Percentiles rank a stretch among this genome's conserved stretches.
Conservation (phyloP, 2,113 vertebrate genomes). For the Alligator mississippiensis region DNA sequence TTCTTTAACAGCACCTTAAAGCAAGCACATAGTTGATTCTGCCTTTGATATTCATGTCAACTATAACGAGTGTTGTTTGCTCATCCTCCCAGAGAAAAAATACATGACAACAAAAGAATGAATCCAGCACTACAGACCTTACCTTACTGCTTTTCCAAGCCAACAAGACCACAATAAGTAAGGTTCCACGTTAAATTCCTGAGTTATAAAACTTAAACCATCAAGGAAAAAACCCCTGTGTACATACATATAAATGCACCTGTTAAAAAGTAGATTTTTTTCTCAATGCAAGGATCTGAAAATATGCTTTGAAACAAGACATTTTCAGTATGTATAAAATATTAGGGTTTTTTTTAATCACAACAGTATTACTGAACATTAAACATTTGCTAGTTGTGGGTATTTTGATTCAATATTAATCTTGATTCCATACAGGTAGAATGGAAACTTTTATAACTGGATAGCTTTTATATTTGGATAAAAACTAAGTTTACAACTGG, state of each 20-base stretch:
- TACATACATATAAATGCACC: neutral
- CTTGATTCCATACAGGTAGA: neutral
- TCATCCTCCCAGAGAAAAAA: neutral
- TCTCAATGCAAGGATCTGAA: neutral
- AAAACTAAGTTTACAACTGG: no score
- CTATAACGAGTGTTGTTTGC: neutral
- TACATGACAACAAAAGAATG: neutral
- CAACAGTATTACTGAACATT: neutral
- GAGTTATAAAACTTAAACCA: neutral
- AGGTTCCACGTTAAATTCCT: neutral
- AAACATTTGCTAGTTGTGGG: neutral
- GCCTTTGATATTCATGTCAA: neutral
- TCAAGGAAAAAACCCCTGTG: neutral
- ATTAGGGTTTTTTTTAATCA: neutral
- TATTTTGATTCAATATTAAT: neutral
- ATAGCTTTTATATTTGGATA: no score
- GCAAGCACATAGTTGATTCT: fast-evolving
- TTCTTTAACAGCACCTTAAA: neutral
- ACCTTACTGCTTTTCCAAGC: neutral
- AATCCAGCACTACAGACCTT: neutral
- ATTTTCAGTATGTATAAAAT: neutral
- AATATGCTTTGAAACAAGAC: neutral
- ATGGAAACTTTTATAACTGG: neutral
- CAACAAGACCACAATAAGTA: neutral
- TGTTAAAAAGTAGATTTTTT: neutral